Percentiles rank a stretch among this genome's conserved stretches.
These are phyloP conservation scores for Otolemur garnettii DNA, from an alignment of 2,113 vertebrate genomes.

Conservation along the genomic window DNA sequence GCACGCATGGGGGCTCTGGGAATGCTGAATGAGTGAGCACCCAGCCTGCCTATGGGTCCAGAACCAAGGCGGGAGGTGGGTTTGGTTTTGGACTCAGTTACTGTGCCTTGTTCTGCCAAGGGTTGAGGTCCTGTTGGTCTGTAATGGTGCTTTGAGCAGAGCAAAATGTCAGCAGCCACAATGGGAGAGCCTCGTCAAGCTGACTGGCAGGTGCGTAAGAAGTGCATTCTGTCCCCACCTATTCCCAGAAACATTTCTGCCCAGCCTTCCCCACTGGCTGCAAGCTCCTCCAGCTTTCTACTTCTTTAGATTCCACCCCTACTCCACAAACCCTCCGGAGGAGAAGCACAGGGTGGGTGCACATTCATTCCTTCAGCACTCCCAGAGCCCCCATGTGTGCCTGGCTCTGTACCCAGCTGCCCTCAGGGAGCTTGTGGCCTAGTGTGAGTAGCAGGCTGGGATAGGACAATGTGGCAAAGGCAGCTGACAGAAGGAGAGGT, in stretches of 20 bases:
- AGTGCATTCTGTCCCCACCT: background rate
- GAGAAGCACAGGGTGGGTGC: background rate
- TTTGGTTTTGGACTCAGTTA: background rate
- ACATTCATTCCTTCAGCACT: background rate
- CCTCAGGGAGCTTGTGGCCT: background rate
- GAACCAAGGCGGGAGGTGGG: background rate
- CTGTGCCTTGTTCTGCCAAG: background rate
- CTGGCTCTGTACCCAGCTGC: background rate
- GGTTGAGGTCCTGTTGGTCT: background rate
- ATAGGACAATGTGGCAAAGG: background rate
- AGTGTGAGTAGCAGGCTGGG: background rate
- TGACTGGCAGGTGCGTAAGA: too few species aligned
- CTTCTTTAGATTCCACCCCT: background rate
- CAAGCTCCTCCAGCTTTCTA: background rate
- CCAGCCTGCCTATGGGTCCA: background rate
- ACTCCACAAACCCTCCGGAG: background rate
- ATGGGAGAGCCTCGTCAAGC: background rate
- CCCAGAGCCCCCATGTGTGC: background rate
- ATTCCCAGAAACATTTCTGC: background rate
- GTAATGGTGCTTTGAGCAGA: background rate
- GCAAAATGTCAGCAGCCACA: background rate
- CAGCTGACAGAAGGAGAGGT: too few species aligned
- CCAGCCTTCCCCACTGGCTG: background rate
- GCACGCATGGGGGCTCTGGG: too few species aligned
- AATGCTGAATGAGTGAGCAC: too few species aligned